Base-by-base conservation (phyloP, 1,140 invertebrate species). In the Oryzaephilus surinamensis region DNA sequence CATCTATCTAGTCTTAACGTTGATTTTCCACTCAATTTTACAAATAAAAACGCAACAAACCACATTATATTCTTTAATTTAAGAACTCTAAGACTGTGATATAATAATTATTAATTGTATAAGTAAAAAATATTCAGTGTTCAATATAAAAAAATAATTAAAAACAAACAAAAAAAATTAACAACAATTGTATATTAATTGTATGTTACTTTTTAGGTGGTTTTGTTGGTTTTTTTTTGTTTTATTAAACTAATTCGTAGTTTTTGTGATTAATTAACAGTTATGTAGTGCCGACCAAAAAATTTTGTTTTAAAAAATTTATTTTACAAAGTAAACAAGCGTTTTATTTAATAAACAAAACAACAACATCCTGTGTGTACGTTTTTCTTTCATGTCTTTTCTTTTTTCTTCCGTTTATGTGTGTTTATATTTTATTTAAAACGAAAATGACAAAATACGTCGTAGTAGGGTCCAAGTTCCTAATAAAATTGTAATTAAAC, bases 321-420 rank as follows among this genome's bases (percentile, higher is more conserved):
- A n/a, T n/a, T n/a, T n/a, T n/a, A n/a, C n/a, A n/a, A n/a, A n/a
- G n/a, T n/a, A n/a, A n/a, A n/a, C n/a, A 35, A 41, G 47, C 43
- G 51, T 56, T 56, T 51, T 55, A 53, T 51, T 54, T 46, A 45
- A 17, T 36, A n/a, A n/a, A n/a, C n/a, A n/a, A n/a, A n/a, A n/a
- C n/a, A n/a, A n/a, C n/a, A n/a, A n/a, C n/a, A n/a, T n/a, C n/a
- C n/a, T n/a, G n/a, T n/a, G n/a, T n/a, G n/a, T n/a, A n/a, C n/a
- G n/a, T n/a, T n/a, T n/a, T n/a, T n/a, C n/a, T n/a, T n/a, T n/a
- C n/a, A n/a, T n/a, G n/a, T n/a, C n/a, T n/a, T n/a, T n/a, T n/a
- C n/a, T n/a, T n/a, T n/a, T n/a, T n/a, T n/a, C n/a, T n/a, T n/a
- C n/a, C n/a, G n/a, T 16, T 46, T 49, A 49, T 38, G 39, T 36